Percentiles rank a stretch among this genome's conserved stretches.
phyloP scores from a whole-genome alignment of 2,888 invertebrate genomes.

The Coremacera marginata region DNA sequence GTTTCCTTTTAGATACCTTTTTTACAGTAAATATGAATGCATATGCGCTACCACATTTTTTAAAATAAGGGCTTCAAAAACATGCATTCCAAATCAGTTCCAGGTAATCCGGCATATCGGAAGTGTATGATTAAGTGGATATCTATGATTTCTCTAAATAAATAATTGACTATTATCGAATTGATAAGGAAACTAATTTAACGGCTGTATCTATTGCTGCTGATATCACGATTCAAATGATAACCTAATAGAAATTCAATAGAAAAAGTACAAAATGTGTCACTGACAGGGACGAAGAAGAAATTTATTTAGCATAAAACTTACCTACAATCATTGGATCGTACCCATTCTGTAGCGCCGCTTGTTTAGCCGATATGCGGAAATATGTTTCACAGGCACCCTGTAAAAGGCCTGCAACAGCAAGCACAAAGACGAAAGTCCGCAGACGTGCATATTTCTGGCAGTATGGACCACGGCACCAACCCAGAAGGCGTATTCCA shows the following conservation, averaged over 20 bases:
- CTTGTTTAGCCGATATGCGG: constrained; percentile 70
- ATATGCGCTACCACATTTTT: too few species aligned
- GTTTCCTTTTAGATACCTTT: too few species aligned
- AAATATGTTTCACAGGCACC: constrained; percentile 71
- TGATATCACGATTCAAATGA: background rate
- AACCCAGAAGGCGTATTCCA: constrained; percentile 70
- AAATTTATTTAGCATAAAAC: constrained; percentile 45
- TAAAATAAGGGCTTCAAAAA: too few species aligned
- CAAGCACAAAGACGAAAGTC: constrained; percentile 69
- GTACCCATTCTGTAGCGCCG: constrained; percentile 69
- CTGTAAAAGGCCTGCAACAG: constrained; percentile 67
- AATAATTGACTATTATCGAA: background rate
- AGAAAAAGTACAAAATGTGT: background rate
- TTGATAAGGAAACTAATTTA: constrained; percentile 13
- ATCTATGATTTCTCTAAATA: background rate
- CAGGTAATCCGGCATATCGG: background rate
- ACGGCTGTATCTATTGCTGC: background rate
- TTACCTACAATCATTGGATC: constrained; percentile 69
- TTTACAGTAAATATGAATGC: too few species aligned
- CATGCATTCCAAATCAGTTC: too few species aligned
- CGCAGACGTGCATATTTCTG: constrained; percentile 70
- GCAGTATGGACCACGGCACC: constrained; percentile 68
- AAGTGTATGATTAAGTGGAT: background rate
- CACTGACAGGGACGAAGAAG: background rate
- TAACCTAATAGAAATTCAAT: background rate